Conservation (phyloP, 2,113 vertebrate genomes). For the Corythoichthys intestinalis region DNA sequence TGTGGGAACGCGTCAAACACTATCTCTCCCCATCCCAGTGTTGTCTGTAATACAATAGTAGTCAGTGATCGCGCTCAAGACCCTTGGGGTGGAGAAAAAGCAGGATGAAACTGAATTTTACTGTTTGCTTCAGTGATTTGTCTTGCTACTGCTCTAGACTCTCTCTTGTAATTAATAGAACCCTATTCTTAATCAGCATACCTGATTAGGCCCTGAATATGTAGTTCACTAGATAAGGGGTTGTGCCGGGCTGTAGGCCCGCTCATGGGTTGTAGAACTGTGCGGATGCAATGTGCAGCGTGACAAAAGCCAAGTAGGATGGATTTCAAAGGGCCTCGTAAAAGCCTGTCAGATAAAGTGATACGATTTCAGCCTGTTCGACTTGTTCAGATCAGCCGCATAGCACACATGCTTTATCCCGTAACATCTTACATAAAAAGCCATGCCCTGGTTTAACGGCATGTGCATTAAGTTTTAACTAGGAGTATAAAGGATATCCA, state of each 20-base stretch:
- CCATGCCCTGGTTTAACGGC: constrained; percentile 13
- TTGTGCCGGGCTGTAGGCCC: constrained; percentile 19
- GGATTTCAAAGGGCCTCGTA: constrained; percentile 65
- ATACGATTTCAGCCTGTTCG: constrained; percentile 53
- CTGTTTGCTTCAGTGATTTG: constrained; percentile 30
- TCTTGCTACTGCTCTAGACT: not conserved
- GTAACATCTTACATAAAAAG: constrained; percentile 13
- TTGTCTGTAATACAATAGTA: constrained; percentile 30
- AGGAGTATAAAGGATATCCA: not conserved
- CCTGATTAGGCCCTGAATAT: constrained; percentile 3
- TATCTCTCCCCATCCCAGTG: constrained; percentile 26
- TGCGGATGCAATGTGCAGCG: constrained; percentile 43
- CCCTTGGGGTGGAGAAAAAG: constrained; percentile 26
- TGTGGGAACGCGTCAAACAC: constrained; percentile 49
- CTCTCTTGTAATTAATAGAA: constrained; percentile 9
- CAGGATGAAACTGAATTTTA: constrained; percentile 24
- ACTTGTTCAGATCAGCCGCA: constrained; percentile 9
- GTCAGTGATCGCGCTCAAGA: constrained; percentile 32
- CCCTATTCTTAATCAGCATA: constrained; percentile 3
- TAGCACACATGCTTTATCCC: constrained; percentile 5
- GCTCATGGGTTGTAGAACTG: constrained; percentile 30
- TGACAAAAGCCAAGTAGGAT: constrained; percentile 37
- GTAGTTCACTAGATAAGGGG: not conserved
- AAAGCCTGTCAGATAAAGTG: constrained; percentile 70
- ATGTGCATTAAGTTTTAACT: constrained; percentile 14